Base-by-base conservation (phyloP, 2,113 vertebrate genomes). In the Fulmarus glacialis region DNA sequence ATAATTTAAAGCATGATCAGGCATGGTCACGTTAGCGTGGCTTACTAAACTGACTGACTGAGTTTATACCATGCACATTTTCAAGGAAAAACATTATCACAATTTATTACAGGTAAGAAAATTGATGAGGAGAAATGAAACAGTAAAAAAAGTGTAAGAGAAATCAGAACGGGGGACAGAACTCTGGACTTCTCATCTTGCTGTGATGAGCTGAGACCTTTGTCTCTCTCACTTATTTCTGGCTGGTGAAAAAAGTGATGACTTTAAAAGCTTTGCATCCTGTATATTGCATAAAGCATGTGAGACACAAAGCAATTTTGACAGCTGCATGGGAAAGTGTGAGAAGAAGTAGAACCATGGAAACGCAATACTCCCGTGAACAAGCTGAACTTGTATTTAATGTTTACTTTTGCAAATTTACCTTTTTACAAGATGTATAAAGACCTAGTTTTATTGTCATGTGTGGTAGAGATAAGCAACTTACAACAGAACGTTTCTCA, bases 241-340 rank as follows among this genome's bases (percentile, higher is more conserved):
- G 16, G 4, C 24, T 74, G n/a, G 15, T 84, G 56, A 63, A 91
- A 92, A 89, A 91, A n/a, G 12, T 47, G 30, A 75, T 90, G 38
- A 68, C 45, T 90, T 87, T 93, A 79, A 96, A 96, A 95, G 82
- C 82, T 90, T 96, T 96, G 23, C 53, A 62, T 78, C 52, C 24
- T 79, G 36, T 88, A 47, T 85, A 66, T 80, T 91, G 52, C 75
- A 53, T 67, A 45, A 73, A 58, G 43, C 45, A 21, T 58, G 40
- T 19, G 60, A 95, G 85, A 92, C 38, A 56, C 43, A 92, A 78
- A 95, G 63, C 20, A 58, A 34, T 82, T 95, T 89, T 84, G 93
- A 90, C 91, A 96, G 52, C 20, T 90, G 67, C 56, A 62, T 0
- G 1, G 71, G 55, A 60, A 92, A 86, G 52, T 87, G 38, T 67